Evolutionary conservation across 2,888 invertebrate species (phyloP).

Genomic region (Phortica magna): DNA sequence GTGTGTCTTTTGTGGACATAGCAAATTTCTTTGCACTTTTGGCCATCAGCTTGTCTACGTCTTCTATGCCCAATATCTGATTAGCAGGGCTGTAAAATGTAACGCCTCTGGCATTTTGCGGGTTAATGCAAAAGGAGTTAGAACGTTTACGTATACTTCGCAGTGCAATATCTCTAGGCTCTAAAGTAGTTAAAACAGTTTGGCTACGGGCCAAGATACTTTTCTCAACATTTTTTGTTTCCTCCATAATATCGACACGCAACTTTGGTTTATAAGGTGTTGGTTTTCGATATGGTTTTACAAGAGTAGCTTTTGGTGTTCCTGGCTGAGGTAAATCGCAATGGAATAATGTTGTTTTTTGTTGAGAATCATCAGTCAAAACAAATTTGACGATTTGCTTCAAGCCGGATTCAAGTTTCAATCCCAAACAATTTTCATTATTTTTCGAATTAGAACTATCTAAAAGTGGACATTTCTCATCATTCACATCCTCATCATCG

Average conservation of each 20-base stretch:
- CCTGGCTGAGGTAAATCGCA: background rate
- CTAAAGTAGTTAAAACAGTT: constrained; percentile 42
- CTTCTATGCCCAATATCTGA: constrained; percentile 55
- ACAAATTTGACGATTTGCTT: constrained; percentile 38
- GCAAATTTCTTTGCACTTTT: constrained; percentile 42
- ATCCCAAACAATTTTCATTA: background rate
- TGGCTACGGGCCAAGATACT: background rate
- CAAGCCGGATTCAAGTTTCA: background rate
- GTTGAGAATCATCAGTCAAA: constrained; percentile 31
- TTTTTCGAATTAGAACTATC: too few relatives aligned
- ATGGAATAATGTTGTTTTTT: constrained; percentile 35
- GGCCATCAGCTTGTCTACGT: constrained; percentile 57
- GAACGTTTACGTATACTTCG: constrained; percentile 68
- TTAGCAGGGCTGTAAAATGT: constrained; percentile 71
- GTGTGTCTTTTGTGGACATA: background rate
- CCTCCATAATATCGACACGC: constrained; percentile 6
- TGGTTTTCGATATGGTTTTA: constrained; percentile 51
- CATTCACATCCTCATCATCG: constrained; percentile 40
- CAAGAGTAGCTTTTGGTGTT: constrained; percentile 21
- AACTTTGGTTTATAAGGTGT: constrained; percentile 60
- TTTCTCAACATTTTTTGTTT: constrained; percentile 18
- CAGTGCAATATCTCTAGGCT: constrained; percentile 46
- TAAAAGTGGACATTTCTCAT: too few relatives aligned
- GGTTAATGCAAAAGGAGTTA: constrained; percentile 56
- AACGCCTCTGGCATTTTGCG: constrained; percentile 51